phyloP scores from a whole-genome alignment of 92 coral and sea anemone species.

The Galaxea fascicularis region DNA sequence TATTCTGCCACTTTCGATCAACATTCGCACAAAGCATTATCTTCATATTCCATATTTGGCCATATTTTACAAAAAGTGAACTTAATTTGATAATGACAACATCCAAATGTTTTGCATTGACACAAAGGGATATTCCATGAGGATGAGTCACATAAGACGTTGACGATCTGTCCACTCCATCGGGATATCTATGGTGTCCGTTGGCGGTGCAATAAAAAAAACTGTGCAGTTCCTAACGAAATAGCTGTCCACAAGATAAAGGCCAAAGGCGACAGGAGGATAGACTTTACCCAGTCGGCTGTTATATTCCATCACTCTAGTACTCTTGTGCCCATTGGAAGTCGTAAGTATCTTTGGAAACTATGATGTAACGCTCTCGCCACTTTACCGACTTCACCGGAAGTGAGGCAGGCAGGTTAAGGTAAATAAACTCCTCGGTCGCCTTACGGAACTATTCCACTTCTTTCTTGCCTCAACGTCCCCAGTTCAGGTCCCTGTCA shows the following conservation, averaged over 20 bases:
- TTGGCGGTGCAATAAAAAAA: no score
- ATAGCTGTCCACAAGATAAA: conserved; percentile 42
- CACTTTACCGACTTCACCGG: not conserved
- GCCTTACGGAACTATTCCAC: conserved; percentile 7
- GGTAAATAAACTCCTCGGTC: not conserved
- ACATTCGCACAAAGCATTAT: not conserved
- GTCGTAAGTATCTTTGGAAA: conserved; percentile 41
- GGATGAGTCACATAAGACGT: conserved; percentile 18
- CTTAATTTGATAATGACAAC: not conserved
- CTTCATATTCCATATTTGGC: conserved; percentile 10
- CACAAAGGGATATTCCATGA: conserved; percentile 31
- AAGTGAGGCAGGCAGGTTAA: conserved; percentile 1
- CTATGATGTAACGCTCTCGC: not conserved
- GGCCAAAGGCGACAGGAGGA: conserved; percentile 52
- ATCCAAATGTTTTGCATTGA: not conserved
- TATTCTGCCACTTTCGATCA: not conserved
- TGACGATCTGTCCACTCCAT: conserved; percentile 38
- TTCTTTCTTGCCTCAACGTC: conserved; percentile 3
- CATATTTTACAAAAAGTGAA: not conserved
- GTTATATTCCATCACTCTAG: conserved; percentile 24
- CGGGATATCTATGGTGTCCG: conserved; percentile 48
- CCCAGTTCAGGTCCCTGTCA: conserved; percentile 8
- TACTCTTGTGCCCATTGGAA: conserved; percentile 52
- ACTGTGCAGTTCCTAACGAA: conserved; percentile 27
- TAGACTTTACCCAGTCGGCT: conserved; percentile 38